Evolutionary conservation across 2,888 invertebrate genomes (phyloP), one percentile per base, ranked within the genome.

Genomic region (Caenorhabditis afra): DNA sequence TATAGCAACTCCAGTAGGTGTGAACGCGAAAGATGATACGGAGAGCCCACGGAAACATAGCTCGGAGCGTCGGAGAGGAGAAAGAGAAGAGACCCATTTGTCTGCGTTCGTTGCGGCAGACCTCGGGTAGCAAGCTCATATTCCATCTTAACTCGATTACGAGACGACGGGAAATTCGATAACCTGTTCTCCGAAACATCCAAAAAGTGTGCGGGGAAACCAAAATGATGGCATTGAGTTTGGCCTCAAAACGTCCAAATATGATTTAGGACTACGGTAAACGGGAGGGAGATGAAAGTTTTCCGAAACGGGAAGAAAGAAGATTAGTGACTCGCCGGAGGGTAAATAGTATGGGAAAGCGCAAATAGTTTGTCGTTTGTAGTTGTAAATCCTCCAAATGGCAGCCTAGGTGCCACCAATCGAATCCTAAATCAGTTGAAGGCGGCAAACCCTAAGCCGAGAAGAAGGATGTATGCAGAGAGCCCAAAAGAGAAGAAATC

Each of bases 121-220:
- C 29, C 29, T 29, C 29, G 29, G 7, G 29, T 3, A 20, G 53
- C 18, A 35, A 61, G 71, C 71, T 71, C 71, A 71, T 71, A 71
- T 71, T 71, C 71, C 71, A 71, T 62, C 62, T 62, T 62, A 71
- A 71, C 71, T 62, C 55, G 55, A 71, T 71, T 71, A 71, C 62
- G 62, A 71, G 62, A 62, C 20, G 58, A 57, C 62, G 62, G 61
- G 70, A 71, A 62, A 71, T 71, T 71, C 57, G 62, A 71, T 71
- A 57, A 71, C 71, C 35, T 71, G 71, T 73, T 62, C 58, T 57
- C 11, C 61, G 61, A 70, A 68, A 68, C 59, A 57, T 62, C 44
- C n/a, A 20, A 62, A 71, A 57, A 62, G 55, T 12, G 49, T 18
- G 57, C 41, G 58, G 58, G n/a, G 29, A 29, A 29, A 45, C 44